A percentile compares a stretch with the other conserved stretches of the same genome.
phyloP scores from a whole-genome alignment of 1,140 invertebrate species.

The Samia ricini region DNA sequence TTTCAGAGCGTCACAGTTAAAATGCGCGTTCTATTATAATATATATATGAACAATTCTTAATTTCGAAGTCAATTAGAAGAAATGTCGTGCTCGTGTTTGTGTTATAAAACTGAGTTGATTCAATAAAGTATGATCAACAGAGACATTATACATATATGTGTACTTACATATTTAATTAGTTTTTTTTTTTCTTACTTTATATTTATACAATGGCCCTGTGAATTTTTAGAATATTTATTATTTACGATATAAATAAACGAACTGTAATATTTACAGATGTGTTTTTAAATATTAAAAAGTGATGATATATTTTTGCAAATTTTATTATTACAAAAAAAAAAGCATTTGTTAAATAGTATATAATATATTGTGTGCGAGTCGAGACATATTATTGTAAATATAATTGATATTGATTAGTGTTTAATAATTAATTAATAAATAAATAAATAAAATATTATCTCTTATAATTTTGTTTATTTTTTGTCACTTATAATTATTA shows the following conservation, averaged over 20 bases:
- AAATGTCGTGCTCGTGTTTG: too few species aligned
- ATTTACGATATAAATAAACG: conserved; percentile 16
- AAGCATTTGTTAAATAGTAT: conserved; percentile 48
- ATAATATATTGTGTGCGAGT: conserved; percentile 33
- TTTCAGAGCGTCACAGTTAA: too few species aligned
- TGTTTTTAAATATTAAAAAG: conserved; percentile 18
- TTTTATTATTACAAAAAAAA: conserved; percentile 20
- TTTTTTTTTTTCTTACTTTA: neutral
- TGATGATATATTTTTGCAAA: conserved; percentile 24
- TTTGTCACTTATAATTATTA: too few species aligned
- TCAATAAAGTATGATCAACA: too few species aligned
- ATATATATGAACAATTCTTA: too few species aligned
- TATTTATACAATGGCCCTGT: conserved; percentile 40
- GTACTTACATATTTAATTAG: too few species aligned
- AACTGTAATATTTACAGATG: conserved; percentile 15
- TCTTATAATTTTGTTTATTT: conserved; percentile 3
- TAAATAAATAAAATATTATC: conserved; percentile 42
- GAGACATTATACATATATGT: too few species aligned
- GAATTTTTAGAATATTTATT: conserved; percentile 40
- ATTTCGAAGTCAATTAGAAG: too few species aligned
- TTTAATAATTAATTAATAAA: conserved; percentile 31
- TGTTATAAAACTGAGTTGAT: too few species aligned
- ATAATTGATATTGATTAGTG: conserved; percentile 49
- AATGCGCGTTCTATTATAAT: too few species aligned
- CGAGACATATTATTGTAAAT: conserved; percentile 55